Conservation (phyloP, 64 coral and sea anemone species). For the Porites australiensis region DNA sequence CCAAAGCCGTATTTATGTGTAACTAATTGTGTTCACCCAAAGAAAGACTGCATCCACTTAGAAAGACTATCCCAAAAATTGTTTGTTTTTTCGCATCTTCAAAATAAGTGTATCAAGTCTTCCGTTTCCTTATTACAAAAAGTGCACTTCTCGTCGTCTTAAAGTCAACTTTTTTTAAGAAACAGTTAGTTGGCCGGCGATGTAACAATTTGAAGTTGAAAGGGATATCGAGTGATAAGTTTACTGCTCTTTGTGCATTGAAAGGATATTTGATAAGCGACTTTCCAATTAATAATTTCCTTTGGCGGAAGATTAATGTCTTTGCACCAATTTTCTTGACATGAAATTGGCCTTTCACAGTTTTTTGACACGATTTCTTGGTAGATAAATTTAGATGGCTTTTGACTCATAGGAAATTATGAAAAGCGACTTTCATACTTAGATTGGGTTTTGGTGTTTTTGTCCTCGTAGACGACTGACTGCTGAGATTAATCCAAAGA, state of each 20-base stretch:
- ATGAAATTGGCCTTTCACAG: slow-evolving; percentile 5
- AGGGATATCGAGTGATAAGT: not conserved
- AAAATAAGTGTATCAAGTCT: no score
- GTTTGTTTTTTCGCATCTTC: no score
- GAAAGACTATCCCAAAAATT: no score
- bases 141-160: not conserved
- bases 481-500: not conserved
- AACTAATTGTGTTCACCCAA: not conserved
- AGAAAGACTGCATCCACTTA: no score
- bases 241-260: slow-evolving; percentile 8
- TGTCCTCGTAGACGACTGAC: not conserved
- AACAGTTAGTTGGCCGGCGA: not conserved
- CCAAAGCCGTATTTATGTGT: no score
- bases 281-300: not conserved
- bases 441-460: not conserved
- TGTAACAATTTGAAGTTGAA: not conserved
- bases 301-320: slow-evolving; percentile 9
- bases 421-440: no score
- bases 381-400: no score
- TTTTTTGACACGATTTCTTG: not conserved
- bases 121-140: not conserved
- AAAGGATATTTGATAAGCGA: slow-evolving; percentile 6
- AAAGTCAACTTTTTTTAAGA: not conserved
- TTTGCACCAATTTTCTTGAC: not conserved
- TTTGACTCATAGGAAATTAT: no score